phyloP scores from a whole-genome alignment of 2,113 vertebrate genomes.

The Cavia porcellus region DNA sequence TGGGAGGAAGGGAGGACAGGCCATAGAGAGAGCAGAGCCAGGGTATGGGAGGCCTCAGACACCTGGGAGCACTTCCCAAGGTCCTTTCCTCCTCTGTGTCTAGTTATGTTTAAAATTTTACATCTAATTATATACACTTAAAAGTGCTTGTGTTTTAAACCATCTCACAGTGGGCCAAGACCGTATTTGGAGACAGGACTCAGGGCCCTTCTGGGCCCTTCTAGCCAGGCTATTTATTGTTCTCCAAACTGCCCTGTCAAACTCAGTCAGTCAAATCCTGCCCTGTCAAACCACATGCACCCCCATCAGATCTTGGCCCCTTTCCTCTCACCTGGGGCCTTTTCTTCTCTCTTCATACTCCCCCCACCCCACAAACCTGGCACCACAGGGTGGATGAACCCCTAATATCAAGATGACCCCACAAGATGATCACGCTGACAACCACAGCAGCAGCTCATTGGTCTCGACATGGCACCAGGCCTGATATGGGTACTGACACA shows the following conservation, averaged over 20 bases:
- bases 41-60: background rate
- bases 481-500: background rate
- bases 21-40: background rate
- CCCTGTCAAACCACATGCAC: background rate
- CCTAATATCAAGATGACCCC: background rate
- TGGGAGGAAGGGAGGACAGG: constrained; percentile 74
- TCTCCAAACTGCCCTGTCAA: background rate
- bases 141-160: background rate
- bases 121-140: background rate
- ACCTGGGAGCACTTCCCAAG: fast-evolving
- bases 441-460: background rate
- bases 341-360: background rate
- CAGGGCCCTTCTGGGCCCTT: background rate
- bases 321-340: background rate
- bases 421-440: background rate
- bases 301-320: background rate
- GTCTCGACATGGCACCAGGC: fast-evolving
- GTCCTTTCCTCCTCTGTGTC: background rate
- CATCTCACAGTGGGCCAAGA: background rate
- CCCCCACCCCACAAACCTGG: background rate
- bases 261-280: background rate
- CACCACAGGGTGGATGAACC: no score
- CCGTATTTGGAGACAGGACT: background rate
- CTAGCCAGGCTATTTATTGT: background rate
- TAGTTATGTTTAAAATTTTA: background rate